phyloP scores from a whole-genome alignment of 2,113 vertebrate species.

The Barnardius zonarius region DNA sequence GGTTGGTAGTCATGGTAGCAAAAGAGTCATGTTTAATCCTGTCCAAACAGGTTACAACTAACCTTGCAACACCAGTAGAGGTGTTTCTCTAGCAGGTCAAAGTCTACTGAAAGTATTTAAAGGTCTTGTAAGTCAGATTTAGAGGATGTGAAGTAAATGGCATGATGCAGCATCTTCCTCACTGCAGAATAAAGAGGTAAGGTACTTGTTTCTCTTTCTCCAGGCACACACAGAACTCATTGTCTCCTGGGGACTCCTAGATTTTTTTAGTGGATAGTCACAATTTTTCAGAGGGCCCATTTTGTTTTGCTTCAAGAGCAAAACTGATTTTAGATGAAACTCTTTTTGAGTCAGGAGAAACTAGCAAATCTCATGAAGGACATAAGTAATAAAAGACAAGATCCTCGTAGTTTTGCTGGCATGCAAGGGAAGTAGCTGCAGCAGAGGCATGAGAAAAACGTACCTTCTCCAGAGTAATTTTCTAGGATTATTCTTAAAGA shows the following conservation, averaged over 20 bases:
- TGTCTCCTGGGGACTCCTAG: background rate
- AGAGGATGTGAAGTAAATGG: background rate
- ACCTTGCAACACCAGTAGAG: background rate
- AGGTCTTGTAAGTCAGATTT: background rate
- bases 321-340: conserved; percentile 3
- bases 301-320: background rate
- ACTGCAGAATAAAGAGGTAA: background rate
- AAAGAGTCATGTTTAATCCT: background rate
- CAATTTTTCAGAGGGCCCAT: background rate
- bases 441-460: background rate
- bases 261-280: background rate
- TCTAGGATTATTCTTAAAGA: background rate
- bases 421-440: background rate
- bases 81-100: background rate
- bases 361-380: background rate
- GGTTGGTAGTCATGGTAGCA: background rate
- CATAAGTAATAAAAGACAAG: background rate
- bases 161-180: background rate
- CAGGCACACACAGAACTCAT: background rate
- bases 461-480: background rate
- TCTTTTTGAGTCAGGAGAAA: background rate
- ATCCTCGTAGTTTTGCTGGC: background rate
- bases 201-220: background rate
- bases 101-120: background rate
- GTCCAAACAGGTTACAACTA: background rate